Conservation (phyloP, 2,113 vertebrate genomes). For the Cynoglossus semilaevis region DNA sequence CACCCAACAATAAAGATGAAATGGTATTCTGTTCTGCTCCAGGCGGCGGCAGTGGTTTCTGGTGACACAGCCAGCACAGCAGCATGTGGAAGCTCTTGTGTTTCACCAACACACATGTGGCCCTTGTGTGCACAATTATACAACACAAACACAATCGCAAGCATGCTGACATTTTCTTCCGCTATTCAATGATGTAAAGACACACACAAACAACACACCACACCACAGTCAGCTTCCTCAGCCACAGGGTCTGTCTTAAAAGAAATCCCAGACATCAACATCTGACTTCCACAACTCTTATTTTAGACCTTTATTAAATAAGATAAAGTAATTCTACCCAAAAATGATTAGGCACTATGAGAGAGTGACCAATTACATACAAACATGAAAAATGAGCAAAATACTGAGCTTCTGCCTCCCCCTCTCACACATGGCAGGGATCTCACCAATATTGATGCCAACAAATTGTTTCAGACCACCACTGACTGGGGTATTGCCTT, state of each 20-base stretch:
- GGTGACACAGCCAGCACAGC: slow-evolving; percentile 30
- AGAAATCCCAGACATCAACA: slow-evolving; percentile 23
- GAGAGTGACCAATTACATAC: slow-evolving; percentile 37
- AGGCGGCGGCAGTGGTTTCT: slow-evolving; percentile 29
- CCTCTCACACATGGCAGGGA: slow-evolving; percentile 1
- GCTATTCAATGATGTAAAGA: neutral
- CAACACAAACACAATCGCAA: slow-evolving; percentile 1
- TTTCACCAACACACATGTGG: neutral
- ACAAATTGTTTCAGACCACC: slow-evolving; percentile 49
- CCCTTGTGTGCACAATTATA: slow-evolving; percentile 7
- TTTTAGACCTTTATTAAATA: slow-evolving; percentile 8
- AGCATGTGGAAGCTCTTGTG: slow-evolving; percentile 37
- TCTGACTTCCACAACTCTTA: slow-evolving; percentile 23
- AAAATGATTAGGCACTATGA: too few species aligned
- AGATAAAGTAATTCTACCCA: slow-evolving; percentile 31
- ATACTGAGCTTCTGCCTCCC: slow-evolving; percentile 9
- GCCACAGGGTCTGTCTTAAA: slow-evolving; percentile 1
- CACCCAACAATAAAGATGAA: slow-evolving; percentile 53
- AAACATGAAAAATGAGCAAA: slow-evolving; percentile 25
- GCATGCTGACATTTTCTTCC: neutral
- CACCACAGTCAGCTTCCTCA: slow-evolving; percentile 30
- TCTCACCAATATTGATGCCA: slow-evolving; percentile 27
- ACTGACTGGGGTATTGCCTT: slow-evolving; percentile 56
- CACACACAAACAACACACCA: neutral
- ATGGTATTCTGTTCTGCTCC: slow-evolving; percentile 14